phyloP scores from a whole-genome alignment of 2,888 invertebrate genomes.

The Melolontha melolontha region DNA sequence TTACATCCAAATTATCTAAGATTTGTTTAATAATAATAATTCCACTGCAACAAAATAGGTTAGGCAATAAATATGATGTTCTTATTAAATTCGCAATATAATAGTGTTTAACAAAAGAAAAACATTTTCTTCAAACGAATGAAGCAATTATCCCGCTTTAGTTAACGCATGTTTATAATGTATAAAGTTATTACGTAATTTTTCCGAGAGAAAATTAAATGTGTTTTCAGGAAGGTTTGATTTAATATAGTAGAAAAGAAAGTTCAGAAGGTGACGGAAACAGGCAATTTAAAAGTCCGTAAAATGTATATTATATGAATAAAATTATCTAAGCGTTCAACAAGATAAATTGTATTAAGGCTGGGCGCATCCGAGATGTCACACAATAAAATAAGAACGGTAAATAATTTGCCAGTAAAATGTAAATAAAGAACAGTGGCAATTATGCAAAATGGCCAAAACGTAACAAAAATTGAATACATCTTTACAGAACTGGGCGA shows the following conservation, averaged over 20 bases:
- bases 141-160: no score
- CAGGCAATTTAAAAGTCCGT: constrained; percentile 31
- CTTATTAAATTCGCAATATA: no score
- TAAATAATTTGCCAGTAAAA: constrained; percentile 40
- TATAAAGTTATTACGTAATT: no score
- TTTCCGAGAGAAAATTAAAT: no score
- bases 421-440: constrained; percentile 41
- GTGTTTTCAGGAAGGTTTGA: no score
- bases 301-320: constrained; percentile 33
- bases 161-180: no score
- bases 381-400: constrained; percentile 39
- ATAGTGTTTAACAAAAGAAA: no score
- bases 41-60: no score
- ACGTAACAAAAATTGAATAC: constrained; percentile 43
- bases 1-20: no score
- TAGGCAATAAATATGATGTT: no score
- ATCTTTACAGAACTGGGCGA: constrained; percentile 37
- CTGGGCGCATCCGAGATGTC: constrained; percentile 29
- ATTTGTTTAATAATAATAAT: no score
- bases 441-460: constrained; percentile 43
- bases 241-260: constrained; percentile 7
- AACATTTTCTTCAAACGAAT: no score
- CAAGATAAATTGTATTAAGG: constrained; percentile 40
- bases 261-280: constrained; percentile 16
- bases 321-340: constrained; percentile 41